Evolutionary conservation across 2,797 vertebrate species (phyloP).

Genomic region (Rhodeus uyekii): DNA sequence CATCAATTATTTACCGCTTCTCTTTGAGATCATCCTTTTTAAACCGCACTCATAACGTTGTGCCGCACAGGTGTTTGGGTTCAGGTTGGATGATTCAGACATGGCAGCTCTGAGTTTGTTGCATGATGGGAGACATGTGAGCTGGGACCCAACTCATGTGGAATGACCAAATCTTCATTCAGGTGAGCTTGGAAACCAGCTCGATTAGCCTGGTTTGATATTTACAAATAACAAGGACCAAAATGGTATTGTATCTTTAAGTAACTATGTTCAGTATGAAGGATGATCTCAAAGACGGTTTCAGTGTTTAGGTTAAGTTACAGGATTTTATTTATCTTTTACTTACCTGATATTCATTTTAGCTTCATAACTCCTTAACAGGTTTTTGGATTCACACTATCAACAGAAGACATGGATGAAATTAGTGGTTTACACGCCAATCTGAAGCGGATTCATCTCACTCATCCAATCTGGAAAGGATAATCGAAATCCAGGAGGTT

Average conservation of each 20-base stretch:
- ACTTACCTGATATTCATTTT: neutral
- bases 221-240: neutral
- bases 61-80: conserved; percentile 74
- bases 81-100: conserved; percentile 70
- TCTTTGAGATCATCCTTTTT: conserved; percentile 44
- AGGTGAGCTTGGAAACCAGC: conserved; percentile 24
- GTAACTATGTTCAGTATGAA: neutral
- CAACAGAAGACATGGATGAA: conserved; percentile 50
- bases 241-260: neutral
- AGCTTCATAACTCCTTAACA: conserved; percentile 16
- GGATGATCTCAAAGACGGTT: conserved; percentile 38
- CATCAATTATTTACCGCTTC: neutral
- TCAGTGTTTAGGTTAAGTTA: neutral
- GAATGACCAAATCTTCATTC: conserved; percentile 53
- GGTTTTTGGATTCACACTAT: conserved; percentile 59
- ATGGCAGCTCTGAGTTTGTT: conserved; percentile 71
- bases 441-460: conserved; percentile 59
- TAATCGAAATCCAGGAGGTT: neutral
- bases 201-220: no score
- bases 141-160: conserved; percentile 75
- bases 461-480: conserved; percentile 60
- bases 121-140: conserved; percentile 79
- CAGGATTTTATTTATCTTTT: neutral
- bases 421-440: conserved; percentile 49
- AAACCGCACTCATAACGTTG: neutral